A percentile compares a stretch with the other conserved stretches of the same genome.
Conservation (phyloP, 2,113 vertebrate species). For the Rutilus rutilus region DNA sequence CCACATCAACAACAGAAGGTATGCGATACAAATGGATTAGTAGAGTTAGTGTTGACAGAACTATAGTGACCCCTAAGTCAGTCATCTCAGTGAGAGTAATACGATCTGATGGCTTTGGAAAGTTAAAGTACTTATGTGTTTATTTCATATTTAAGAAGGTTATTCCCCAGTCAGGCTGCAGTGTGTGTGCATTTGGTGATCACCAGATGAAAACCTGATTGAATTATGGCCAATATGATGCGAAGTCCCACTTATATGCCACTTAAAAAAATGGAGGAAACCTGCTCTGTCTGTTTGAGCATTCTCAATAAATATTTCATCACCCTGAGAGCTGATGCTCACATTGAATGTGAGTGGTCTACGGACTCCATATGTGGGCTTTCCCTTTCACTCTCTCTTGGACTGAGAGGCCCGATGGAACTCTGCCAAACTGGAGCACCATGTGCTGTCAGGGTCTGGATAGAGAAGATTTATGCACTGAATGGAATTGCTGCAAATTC, state of each 20-base stretch:
- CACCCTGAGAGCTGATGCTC: slow-evolving; percentile 28
- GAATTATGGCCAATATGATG: background rate
- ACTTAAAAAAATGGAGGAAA: slow-evolving; percentile 1
- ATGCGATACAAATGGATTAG: background rate
- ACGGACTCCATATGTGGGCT: slow-evolving; percentile 33
- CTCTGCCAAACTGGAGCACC: slow-evolving; percentile 1
- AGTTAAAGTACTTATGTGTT: background rate
- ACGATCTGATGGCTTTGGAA: background rate
- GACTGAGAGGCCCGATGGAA: slow-evolving; percentile 5
- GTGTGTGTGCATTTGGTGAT: background rate
- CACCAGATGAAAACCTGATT: background rate
- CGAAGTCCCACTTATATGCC: background rate
- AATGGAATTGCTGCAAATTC: background rate
- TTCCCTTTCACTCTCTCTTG: background rate
- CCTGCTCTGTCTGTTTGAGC: slow-evolving; percentile 27
- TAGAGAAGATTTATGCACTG: background rate
- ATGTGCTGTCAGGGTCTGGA: background rate
- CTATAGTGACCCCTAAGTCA: background rate
- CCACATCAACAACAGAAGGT: background rate
- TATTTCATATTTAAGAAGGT: background rate
- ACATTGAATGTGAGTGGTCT: slow-evolving; percentile 31
- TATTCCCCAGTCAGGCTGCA: background rate
- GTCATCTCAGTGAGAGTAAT: background rate
- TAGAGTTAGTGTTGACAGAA: background rate
- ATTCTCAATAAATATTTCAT: slow-evolving; percentile 54